These are phyloP conservation scores for Notechis scutatus DNA, from an alignment of 2,113 vertebrate species.

Conservation along the genomic window DNA sequence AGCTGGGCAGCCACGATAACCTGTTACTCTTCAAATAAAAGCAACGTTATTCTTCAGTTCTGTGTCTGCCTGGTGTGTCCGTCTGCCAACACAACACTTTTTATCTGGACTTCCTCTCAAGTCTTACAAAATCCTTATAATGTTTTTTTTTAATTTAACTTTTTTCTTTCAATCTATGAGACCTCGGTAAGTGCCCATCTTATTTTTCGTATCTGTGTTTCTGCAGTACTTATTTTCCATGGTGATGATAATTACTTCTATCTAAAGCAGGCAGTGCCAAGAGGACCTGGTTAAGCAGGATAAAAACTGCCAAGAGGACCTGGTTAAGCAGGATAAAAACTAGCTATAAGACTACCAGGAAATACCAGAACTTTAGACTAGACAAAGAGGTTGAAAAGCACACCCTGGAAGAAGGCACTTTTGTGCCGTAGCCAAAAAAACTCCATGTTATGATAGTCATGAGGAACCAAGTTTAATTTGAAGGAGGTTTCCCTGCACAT, in stretches of 20 bases:
- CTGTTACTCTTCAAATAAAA: too few species aligned
- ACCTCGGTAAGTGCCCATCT: not conserved
- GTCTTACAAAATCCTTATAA: not conserved
- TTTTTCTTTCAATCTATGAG: too few species aligned
- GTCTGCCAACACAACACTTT: too few species aligned
- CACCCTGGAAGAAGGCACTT: not conserved
- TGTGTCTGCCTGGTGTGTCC: too few species aligned
- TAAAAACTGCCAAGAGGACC: not conserved
- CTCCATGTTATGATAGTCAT: not conserved
- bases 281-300: not conserved
- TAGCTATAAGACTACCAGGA: not conserved
- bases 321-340: not conserved
- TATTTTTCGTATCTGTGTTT: not conserved
- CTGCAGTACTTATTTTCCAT: not conserved
- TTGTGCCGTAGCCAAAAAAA: not conserved
- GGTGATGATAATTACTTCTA: not conserved
- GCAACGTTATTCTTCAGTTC: too few species aligned
- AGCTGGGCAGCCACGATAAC: too few species aligned
- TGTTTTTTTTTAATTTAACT: not conserved
- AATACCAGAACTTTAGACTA: not conserved
- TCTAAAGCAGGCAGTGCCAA: not conserved
- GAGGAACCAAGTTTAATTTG: not conserved
- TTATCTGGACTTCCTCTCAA: not conserved
- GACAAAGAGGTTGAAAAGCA: not conserved
- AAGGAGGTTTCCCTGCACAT: not conserved